These are phyloP conservation scores for Odontocerum albicorne DNA, from an alignment of 2,888 invertebrate species.

Conservation along the genomic window DNA sequence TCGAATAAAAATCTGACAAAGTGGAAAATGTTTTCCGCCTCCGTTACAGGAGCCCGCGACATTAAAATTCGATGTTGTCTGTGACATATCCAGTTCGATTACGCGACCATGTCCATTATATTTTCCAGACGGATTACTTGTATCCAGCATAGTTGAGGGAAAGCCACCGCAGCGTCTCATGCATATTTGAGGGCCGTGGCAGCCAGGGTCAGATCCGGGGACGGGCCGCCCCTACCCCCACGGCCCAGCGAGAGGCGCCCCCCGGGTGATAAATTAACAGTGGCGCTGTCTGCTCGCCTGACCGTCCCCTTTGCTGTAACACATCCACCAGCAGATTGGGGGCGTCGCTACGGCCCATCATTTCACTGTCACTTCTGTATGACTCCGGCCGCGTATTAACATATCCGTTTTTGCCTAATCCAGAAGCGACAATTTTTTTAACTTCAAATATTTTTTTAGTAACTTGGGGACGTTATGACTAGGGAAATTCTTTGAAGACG, in stretches of 20 bases:
- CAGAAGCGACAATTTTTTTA: slow-evolving; percentile 8
- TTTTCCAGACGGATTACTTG: too few relatives aligned
- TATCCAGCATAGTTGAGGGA: too few relatives aligned
- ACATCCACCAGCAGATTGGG: slow-evolving; percentile 35
- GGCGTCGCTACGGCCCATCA: slow-evolving; percentile 35
- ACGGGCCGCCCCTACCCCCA: slow-evolving; percentile 1
- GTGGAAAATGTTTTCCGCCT: too few relatives aligned
- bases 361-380: slow-evolving; percentile 37
- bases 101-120: too few relatives aligned
- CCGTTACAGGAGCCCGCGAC: too few relatives aligned
- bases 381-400: slow-evolving; percentile 35
- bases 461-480: too few relatives aligned
- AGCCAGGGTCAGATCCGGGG: not conserved
- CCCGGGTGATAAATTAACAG: slow-evolving; percentile 35
- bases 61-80: too few relatives aligned
- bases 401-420: slow-evolving; percentile 36
- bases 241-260: slow-evolving; percentile 14
- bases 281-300: slow-evolving; percentile 33
- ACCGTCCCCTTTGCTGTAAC: slow-evolving; percentile 37
- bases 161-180: too few relatives aligned
- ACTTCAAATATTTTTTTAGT: too few relatives aligned
- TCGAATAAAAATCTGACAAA: too few relatives aligned
- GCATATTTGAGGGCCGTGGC: slow-evolving; percentile 2
- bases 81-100: too few relatives aligned
- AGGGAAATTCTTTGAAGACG: too few relatives aligned